Base-by-base conservation (phyloP, 2,888 invertebrate species). In the Pandemis heparana region DNA sequence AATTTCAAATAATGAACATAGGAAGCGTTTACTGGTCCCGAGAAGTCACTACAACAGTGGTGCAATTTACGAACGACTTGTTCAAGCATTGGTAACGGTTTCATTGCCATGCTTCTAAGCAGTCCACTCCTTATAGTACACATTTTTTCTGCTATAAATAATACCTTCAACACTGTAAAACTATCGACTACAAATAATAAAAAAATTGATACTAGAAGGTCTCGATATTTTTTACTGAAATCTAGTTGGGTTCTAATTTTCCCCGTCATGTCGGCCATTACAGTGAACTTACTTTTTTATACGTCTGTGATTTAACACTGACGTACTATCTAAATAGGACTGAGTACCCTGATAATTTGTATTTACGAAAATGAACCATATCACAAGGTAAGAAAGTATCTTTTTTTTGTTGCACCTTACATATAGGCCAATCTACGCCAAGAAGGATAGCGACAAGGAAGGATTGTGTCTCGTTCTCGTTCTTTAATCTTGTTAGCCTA, bases 1-100 rank as follows among this genome's bases (percentile, higher is more conserved):
- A 96, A 89, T 76, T 85, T 85, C 51, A 86, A 77, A 76, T 87
- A 91, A 77, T 92, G 90, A 67, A 85, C 76, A 67, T 81, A 90
- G 70, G 85, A 82, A 0, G 87, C 79, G 76, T 88, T 81, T 64
- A 86, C 53, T 10, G 91, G 89, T 18, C 77, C 73, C 12, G 12
- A 16, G 3, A 62, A 70, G 38, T 62, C 39, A 62, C 46, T 72
- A 43, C 61, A 71, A 64, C 75, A 63, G n/a, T 68, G 68, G 51
- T 73, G 73, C 41, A 73, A 5, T 32, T 59, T 56, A 5, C 73
- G 63, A 32, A 48, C 48, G 32, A 60, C 23, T 48, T 23, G 39
- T 48, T 32, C 64, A 23, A 41, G 7, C 8, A 16, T 7, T 5
- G 67, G 48, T 16, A 62, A 10, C 53, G n/a, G 18, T 46, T 67